Evolutionary conservation across 2,113 vertebrate genomes (phyloP).

Genomic region (Odontophorus gujanensis): DNA sequence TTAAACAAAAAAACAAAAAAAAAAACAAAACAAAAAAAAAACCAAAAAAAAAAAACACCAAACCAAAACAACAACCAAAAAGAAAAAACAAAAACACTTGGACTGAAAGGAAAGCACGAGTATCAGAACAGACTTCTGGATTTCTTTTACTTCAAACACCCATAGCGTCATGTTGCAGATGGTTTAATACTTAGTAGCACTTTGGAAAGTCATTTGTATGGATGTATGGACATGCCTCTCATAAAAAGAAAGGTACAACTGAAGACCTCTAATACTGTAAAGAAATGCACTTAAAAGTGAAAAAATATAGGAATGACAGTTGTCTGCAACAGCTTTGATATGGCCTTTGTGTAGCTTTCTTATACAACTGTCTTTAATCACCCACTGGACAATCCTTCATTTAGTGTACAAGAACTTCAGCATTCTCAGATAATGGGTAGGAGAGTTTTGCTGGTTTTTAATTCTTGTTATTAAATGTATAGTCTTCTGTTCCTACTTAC

Average conservation of each 20-base stretch:
- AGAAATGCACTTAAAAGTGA: neutral
- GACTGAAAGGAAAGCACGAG: neutral
- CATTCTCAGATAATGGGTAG: neutral
- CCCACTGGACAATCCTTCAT: neutral
- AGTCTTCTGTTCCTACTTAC: neutral
- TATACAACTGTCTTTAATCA: neutral
- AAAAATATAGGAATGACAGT: neutral
- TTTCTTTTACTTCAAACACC: neutral
- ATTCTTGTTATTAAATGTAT: neutral
- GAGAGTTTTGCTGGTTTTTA: neutral
- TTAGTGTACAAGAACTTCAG: neutral
- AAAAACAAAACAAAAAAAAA: neutral
- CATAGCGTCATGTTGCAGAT: neutral
- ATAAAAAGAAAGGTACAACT: neutral
- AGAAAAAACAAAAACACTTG: neutral
- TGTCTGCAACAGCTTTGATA: neutral
- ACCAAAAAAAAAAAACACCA: too few species aligned
- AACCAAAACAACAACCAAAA: too few species aligned
- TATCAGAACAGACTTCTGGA: neutral
- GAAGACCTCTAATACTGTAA: neutral
- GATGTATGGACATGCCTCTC: neutral
- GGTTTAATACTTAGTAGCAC: neutral
- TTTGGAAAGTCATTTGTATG: neutral
- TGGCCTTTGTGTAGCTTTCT: neutral
- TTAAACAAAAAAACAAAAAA: neutral